A percentile compares a stretch with the other conserved stretches of the same genome.
These are phyloP conservation scores for Echinometra lucunter DNA, from an alignment of 53 echinoderm and acorn worm species.

Conservation along the genomic window DNA sequence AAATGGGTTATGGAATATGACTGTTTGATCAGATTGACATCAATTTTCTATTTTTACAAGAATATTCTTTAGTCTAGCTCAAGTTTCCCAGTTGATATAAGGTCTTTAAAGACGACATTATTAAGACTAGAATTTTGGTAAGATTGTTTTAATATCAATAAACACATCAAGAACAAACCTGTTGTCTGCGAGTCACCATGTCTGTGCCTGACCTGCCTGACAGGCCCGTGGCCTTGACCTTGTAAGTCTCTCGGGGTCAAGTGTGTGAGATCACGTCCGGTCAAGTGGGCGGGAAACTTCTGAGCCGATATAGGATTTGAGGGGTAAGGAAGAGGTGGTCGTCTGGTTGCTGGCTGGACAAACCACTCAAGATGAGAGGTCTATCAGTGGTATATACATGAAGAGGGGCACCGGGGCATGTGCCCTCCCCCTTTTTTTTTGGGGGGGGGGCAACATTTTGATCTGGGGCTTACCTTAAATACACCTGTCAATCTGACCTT, in stretches of 20 bases:
- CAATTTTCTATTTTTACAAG: too few relatives aligned
- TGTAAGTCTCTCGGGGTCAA: constrained; percentile 36
- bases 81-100: not conserved
- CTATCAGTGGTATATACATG: not conserved
- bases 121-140: not conserved
- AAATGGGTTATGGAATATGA: too few relatives aligned
- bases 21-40: too few relatives aligned
- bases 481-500: too few relatives aligned
- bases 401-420: too few relatives aligned
- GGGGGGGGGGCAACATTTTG: not conserved
- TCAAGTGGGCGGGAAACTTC: constrained; percentile 60
- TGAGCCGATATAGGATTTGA: not conserved
- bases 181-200: constrained; percentile 29
- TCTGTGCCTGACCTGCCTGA: not conserved
- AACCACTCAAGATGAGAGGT: not conserved
- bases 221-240: constrained; percentile 47
- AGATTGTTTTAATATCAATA: constrained; percentile 45
- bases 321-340: not conserved
- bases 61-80: too few relatives aligned
- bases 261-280: constrained; percentile 65
- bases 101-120: not conserved
- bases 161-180: constrained; percentile 36
- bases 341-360: not conserved
- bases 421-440: too few relatives aligned
- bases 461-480: too few relatives aligned